Percentiles rank a stretch among this genome's conserved stretches.
These are phyloP conservation scores for Ceratosolen solmsi DNA, from an alignment of 1,140 invertebrate genomes.

Conservation along the genomic window DNA sequence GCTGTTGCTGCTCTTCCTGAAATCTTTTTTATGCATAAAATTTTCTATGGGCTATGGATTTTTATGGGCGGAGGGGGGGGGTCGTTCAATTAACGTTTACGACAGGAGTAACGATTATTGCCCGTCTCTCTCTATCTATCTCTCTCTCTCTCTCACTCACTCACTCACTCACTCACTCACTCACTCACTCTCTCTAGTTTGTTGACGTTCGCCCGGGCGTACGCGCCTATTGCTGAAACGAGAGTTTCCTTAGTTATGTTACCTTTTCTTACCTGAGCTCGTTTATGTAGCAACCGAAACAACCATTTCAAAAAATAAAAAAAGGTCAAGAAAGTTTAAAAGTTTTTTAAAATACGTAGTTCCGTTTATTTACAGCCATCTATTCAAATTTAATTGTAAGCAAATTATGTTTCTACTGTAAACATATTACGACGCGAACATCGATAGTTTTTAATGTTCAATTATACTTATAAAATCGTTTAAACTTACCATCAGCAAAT, in stretches of 20 bases:
- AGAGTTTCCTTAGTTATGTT: background rate
- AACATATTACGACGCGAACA: too few relatives aligned
- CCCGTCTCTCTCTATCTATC: background rate
- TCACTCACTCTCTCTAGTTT: background rate
- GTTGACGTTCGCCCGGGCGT: constrained; percentile 28
- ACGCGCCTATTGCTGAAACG: background rate
- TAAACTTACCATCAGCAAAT: too few relatives aligned
- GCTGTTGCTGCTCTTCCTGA: constrained; percentile 21
- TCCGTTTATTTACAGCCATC: background rate
- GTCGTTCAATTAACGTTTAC: constrained; percentile 48
- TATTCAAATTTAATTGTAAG: too few relatives aligned
- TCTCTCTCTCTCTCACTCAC: background rate
- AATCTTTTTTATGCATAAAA: constrained; percentile 40
- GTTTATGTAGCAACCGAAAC: background rate
- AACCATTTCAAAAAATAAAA: background rate
- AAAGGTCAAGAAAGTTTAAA: background rate
- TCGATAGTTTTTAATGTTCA: too few relatives aligned
- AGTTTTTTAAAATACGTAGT: background rate
- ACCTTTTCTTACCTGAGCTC: constrained; percentile 3
- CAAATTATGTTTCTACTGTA: too few relatives aligned
- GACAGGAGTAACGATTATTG: constrained; percentile 48
- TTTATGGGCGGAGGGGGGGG: constrained; percentile 45
- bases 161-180: background rate
- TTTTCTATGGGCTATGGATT: constrained; percentile 48
- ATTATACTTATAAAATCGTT: too few relatives aligned